phyloP scores from a whole-genome alignment of 2,888 invertebrate species.

The Iphiclides podalirius region DNA sequence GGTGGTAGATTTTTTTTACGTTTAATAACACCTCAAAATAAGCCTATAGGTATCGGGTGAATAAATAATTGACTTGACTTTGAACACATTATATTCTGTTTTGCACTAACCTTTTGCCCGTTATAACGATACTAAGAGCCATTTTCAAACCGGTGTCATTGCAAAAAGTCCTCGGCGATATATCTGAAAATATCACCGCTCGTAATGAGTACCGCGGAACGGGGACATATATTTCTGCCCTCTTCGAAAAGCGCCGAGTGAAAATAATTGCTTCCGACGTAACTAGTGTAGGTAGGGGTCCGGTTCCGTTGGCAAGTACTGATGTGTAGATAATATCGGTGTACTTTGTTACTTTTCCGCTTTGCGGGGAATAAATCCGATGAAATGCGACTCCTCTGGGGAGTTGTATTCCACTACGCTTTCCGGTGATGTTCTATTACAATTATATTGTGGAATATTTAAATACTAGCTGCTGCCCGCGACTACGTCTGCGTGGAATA shows the following conservation, averaged over 20 bases:
- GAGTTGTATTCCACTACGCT: neutral
- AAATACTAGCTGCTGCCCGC: too few relatives aligned
- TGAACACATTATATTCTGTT: too few relatives aligned
- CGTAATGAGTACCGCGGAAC: conserved; percentile 22
- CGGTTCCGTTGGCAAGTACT: conserved; percentile 25
- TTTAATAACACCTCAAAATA: too few relatives aligned
- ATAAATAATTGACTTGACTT: too few relatives aligned
- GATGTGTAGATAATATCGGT: conserved; percentile 20
- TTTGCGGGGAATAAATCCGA: neutral
- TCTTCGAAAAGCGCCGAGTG: conserved; percentile 39
- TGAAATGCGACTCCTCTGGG: neutral
- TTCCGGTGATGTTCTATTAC: too few relatives aligned
- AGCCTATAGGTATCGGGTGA: too few relatives aligned
- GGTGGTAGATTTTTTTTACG: too few relatives aligned
- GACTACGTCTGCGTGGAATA: too few relatives aligned
- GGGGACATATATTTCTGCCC: conserved; percentile 25
- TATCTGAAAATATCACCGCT: conserved; percentile 10
- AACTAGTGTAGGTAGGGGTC: conserved; percentile 35
- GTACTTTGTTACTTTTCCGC: conserved; percentile 8
- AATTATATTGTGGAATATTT: too few relatives aligned
- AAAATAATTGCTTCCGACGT: conserved; percentile 60
- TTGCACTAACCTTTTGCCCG: too few relatives aligned
- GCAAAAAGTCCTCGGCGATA: neutral
- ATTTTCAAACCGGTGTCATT: neutral
- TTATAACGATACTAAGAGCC: too few relatives aligned